Evolutionary conservation across 2,888 invertebrate species (phyloP).

Genomic region (Plebejus melissa): DNA sequence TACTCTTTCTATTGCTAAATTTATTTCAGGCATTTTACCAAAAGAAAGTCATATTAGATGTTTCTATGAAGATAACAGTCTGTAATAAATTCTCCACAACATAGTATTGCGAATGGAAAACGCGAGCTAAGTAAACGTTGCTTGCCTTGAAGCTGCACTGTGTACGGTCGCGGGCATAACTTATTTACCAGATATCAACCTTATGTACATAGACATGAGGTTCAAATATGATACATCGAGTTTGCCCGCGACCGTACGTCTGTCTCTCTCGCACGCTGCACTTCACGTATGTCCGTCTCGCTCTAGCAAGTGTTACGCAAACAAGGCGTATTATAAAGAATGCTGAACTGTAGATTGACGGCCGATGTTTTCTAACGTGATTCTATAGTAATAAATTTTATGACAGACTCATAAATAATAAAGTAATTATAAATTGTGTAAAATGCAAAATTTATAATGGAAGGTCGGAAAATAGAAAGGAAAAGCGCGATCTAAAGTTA

Average conservation of each 20-base stretch:
- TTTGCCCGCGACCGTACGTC: constrained; percentile 35
- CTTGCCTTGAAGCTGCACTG: constrained; percentile 67
- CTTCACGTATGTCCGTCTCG: constrained; percentile 45
- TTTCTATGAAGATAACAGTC: constrained; percentile 1
- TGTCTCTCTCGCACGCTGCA: constrained; percentile 40
- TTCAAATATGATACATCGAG: neutral
- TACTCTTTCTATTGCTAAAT: neutral
- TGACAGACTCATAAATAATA: neutral
- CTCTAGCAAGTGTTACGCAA: constrained; percentile 47
- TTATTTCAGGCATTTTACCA: neutral
- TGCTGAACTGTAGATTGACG: constrained; percentile 51
- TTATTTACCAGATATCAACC: neutral
- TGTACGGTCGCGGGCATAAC: constrained; percentile 34
- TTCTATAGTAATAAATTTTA: constrained; percentile 33
- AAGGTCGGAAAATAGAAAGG: neutral
- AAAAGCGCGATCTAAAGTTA: neutral
- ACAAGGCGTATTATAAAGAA: constrained; percentile 48
- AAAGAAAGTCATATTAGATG: constrained; percentile 13
- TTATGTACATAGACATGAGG: neutral
- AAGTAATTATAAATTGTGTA: neutral
- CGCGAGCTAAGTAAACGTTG: constrained; percentile 66
- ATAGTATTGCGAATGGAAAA: constrained; percentile 57
- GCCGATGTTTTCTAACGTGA: constrained; percentile 42
- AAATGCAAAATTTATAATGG: neutral
- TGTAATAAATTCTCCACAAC: constrained; percentile 34